Base-by-base conservation (phyloP, 30 jellyfish, hydroid and myxozoan species). In the Cassiopea andromeda region DNA sequence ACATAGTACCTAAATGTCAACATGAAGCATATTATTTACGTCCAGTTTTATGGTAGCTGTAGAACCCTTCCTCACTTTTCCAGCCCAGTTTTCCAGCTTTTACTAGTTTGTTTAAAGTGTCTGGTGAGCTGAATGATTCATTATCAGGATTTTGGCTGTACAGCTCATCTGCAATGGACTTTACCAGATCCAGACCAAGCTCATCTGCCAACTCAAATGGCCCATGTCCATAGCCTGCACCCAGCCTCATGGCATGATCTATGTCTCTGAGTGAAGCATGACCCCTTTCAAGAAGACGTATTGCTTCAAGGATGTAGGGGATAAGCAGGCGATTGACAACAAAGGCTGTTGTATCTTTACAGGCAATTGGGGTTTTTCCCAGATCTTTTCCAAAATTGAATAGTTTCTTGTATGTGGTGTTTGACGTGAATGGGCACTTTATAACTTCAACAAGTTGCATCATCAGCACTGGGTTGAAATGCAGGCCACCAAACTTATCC, bases 211-310 rank as follows among this genome's bases (percentile, higher is more conserved):
- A 38, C 82, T 89, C 97, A 85, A 94, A 94, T 9, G 98, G 98
- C 3, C 98, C 98, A 81, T 82, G 91, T 46, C 92, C 96, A 84
- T 83, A 80, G 9, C 98, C 98, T 49, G 98, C 98, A 48, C 98
- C 98, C 54, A 89, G 87, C 67, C 91, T 90, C 98, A 94, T 94
- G 15, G 98, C 98, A 46, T 77, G 89, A 76, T 94, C 98, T 45
- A 94, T 90, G 77, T 94, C 98, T 49, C 66, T 68, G 18, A 94
- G 85, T 1, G 97, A 44, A 38, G 97, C 97, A 59, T 89, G 95
- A 13, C 98, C 98, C 67, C 97, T 85, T 71, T 94, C 98, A 16
- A 89, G 74, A 57, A 94, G 85, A 54, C 98, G 77, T 54, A 94
- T 78, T 44, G 96, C 97, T 72, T 94, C 98, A 82, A 94, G 80